Base-by-base conservation (phyloP, 2,888 invertebrate species). In the Eucriotettix oculatus region DNA sequence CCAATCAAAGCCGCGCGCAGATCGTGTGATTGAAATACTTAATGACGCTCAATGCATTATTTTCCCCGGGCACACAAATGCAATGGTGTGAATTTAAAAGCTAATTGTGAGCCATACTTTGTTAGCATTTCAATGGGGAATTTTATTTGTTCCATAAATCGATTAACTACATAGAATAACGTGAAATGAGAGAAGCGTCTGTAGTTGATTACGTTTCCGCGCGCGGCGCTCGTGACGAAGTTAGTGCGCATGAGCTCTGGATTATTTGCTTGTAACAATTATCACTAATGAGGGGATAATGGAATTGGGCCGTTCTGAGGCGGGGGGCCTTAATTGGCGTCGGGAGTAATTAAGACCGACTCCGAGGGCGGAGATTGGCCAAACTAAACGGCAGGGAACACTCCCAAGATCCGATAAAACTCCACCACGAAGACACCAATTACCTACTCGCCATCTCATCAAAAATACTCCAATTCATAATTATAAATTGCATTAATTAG, bases 211-310 rank as follows among this genome's bases (percentile, higher is more conserved):
- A 53, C 52, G 60, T 60, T 60, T 60, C 55, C 41, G 55, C 58
- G 54, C 58, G 54, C 53, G 58, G 29, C 43, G 48, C 41, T 16
- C 43, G 56, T 16, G 59, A 43, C 48, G 56, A 40, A 29, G 59
- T 54, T 59, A 54, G 48, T 44, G 57, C 57, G 60, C 60, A 60
- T 60, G 60, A 57, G 56, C 60, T 54, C 53, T 52, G 57, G 60
- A 60, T 57, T 60, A 60, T 60, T 60, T 57, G 60, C 60, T 60
- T 52, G 60, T 52, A 57, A 60, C 60, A 60, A 60, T 60, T 60
- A 60, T 29, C 17, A n/a, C 60, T 60, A 60, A 60, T 60, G 60
- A 57, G 57, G 57, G 60, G 60, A 60, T 60, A 60, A 60, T 60
- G 60, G 60, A 60, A 60, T 60, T 57, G 57, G 54, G 60, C 42